Evolutionary conservation across 1,140 invertebrate species (phyloP).

Genomic region (Lordiphosa stackelbergi): DNA sequence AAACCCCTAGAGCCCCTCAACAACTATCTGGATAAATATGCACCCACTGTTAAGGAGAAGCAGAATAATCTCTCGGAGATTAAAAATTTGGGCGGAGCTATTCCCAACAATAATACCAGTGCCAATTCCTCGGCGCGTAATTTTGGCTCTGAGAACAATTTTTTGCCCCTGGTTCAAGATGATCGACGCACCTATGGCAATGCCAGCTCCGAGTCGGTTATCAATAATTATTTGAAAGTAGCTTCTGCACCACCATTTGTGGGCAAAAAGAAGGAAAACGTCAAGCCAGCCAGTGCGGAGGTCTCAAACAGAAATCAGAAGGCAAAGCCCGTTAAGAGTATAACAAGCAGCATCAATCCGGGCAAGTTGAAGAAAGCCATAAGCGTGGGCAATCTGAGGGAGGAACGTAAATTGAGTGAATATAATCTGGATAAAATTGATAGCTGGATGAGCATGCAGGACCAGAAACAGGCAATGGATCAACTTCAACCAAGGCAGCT

Average conservation of each 20-base stretch:
- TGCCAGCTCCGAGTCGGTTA: slow-evolving; percentile 54
- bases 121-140: slow-evolving; percentile 28
- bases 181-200: slow-evolving; percentile 25
- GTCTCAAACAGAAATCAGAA: slow-evolving; percentile 13
- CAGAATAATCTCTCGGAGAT: slow-evolving; percentile 69
- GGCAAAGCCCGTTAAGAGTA: slow-evolving; percentile 19
- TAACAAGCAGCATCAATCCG: background rate
- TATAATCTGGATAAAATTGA: slow-evolving; percentile 76
- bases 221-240: slow-evolving; percentile 70
- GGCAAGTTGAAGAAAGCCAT: slow-evolving; percentile 61
- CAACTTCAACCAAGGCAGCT: slow-evolving; percentile 45
- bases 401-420: slow-evolving; percentile 69
- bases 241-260: slow-evolving; percentile 44
- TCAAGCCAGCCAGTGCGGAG: slow-evolving; percentile 50
- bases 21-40: slow-evolving; percentile 62
- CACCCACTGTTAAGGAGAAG: slow-evolving; percentile 42
- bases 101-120: slow-evolving; percentile 5
- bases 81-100: slow-evolving; percentile 30
- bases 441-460: slow-evolving; percentile 74
- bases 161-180: slow-evolving; percentile 44
- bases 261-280: slow-evolving; percentile 71
- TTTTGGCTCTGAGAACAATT: slow-evolving; percentile 58
- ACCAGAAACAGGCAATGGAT: slow-evolving; percentile 50
- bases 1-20: slow-evolving; percentile 27
- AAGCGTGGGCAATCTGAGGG: slow-evolving; percentile 56